Evolutionary conservation across 1,140 invertebrate species (phyloP).

Genomic region (Drosophila paulistorum): DNA sequence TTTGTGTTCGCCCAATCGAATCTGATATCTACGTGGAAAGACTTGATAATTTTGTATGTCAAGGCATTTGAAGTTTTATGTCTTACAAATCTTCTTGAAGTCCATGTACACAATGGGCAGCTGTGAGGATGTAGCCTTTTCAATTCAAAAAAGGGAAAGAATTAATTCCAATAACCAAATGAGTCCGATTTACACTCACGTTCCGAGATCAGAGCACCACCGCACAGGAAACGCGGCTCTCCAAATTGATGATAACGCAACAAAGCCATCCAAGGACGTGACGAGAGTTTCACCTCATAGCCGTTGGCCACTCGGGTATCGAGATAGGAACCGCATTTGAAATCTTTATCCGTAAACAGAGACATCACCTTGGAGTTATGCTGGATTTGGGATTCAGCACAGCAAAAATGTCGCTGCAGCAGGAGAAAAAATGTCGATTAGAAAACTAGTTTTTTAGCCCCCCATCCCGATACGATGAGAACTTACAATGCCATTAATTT

Average conservation of each 20-base stretch:
- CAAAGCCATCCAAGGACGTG: slow-evolving; percentile 85
- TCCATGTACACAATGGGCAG: slow-evolving; percentile 84
- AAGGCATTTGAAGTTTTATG: neutral
- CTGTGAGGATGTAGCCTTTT: slow-evolving; percentile 85
- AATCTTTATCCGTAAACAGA: slow-evolving; percentile 43
- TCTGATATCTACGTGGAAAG: slow-evolving; percentile 75
- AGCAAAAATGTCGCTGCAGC: slow-evolving; percentile 66
- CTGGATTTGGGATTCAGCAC: slow-evolving; percentile 50
- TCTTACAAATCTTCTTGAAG: slow-evolving; percentile 68
- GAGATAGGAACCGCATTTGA: slow-evolving; percentile 61
- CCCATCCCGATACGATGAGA: neutral
- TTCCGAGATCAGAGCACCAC: slow-evolving; percentile 83
- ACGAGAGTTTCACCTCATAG: slow-evolving; percentile 81
- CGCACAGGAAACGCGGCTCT: slow-evolving; percentile 67
- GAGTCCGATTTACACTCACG: slow-evolving; percentile 34
- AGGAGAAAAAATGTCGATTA: neutral
- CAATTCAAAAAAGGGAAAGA: neutral
- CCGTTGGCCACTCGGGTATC: slow-evolving; percentile 80
- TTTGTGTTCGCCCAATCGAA: slow-evolving; percentile 87
- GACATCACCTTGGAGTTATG: slow-evolving; percentile 69
- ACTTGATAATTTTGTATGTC: neutral
- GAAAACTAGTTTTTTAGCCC: neutral
- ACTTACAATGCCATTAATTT: slow-evolving; percentile 55
- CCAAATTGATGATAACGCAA: slow-evolving; percentile 78
- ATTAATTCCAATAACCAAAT: no score